phyloP scores from a whole-genome alignment of 2,797 vertebrate species.

The Sus cebifrons region DNA sequence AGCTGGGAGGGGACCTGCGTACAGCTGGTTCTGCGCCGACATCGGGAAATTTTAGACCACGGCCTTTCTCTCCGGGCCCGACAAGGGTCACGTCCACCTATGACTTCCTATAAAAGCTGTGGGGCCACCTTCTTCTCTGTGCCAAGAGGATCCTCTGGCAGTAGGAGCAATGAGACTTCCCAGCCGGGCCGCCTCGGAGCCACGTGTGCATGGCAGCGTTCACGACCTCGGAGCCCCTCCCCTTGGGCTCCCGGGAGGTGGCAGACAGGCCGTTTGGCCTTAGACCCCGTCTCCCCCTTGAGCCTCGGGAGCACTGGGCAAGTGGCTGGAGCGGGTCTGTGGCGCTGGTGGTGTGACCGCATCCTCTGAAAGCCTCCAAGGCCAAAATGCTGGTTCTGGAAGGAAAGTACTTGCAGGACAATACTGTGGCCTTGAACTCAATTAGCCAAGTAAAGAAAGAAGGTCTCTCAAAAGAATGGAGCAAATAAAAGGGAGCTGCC shows the following conservation, averaged over 20 bases:
- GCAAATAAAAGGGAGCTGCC: conserved; percentile 72
- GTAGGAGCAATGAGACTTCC: background rate
- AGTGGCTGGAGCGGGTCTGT: conserved; percentile 3
- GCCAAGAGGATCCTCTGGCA: background rate
- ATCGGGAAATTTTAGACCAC: conserved; percentile 24
- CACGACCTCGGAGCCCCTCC: background rate
- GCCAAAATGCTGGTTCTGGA: conserved; percentile 77
- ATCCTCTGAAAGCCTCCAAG: conserved; percentile 81
- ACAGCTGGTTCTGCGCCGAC: background rate
- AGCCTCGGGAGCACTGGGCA: too few relatives aligned
- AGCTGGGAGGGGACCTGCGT: background rate
- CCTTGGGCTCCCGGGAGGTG: background rate
- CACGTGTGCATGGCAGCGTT: background rate
- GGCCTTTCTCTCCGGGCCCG: background rate
- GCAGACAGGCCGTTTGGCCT: background rate
- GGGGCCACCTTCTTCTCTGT: background rate
- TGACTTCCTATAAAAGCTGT: background rate
- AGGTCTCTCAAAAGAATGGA: conserved; percentile 72
- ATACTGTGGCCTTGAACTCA: conserved; percentile 79
- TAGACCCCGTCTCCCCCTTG: background rate
- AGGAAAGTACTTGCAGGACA: conserved; percentile 67
- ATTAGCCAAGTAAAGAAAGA: conserved; percentile 82
- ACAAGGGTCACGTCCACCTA: background rate
- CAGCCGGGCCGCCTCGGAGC: background rate
- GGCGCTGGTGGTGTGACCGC: conserved; percentile 35